Conservation (phyloP, 2,888 invertebrate species). For the Thalpophila matura region DNA sequence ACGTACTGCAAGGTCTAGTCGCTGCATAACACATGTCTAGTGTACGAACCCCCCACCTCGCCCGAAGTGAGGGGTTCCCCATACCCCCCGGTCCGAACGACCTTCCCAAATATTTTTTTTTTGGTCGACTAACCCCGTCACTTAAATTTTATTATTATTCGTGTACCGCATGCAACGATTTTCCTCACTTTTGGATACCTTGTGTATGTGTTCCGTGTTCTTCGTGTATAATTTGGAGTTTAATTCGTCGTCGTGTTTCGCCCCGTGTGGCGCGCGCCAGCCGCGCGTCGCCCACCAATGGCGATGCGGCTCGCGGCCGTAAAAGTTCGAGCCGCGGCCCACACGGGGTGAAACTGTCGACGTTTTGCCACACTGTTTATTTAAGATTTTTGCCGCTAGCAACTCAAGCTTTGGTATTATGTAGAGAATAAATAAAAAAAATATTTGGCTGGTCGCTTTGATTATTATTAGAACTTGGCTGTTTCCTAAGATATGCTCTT, state of each 20-base stretch:
- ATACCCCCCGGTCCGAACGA: constrained; percentile 74
- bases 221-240: constrained; percentile 70
- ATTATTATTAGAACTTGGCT: constrained; percentile 83
- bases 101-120: constrained; percentile 83
- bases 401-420: constrained; percentile 80
- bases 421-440: constrained; percentile 76
- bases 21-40: constrained; percentile 67
- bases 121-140: constrained; percentile 77
- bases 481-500: constrained; percentile 80
- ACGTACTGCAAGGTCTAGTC: constrained; percentile 68
- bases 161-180: constrained; percentile 83
- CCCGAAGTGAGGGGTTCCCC: constrained; percentile 24
- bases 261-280: constrained; percentile 65
- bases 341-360: constrained; percentile 68
- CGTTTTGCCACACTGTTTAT: constrained; percentile 75
- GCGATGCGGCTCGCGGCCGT: constrained; percentile 54
- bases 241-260: constrained; percentile 61
- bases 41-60: constrained; percentile 42
- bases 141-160: constrained; percentile 70
- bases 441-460: constrained; percentile 88
- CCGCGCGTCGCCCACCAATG: constrained; percentile 62
- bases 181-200: constrained; percentile 76
- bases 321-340: constrained; percentile 42
- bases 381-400: constrained; percentile 82
- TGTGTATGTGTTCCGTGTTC: constrained; percentile 84